Evolutionary conservation across 23 tunicate species (phyloP).

Genomic region (Trididemnum clinides): DNA sequence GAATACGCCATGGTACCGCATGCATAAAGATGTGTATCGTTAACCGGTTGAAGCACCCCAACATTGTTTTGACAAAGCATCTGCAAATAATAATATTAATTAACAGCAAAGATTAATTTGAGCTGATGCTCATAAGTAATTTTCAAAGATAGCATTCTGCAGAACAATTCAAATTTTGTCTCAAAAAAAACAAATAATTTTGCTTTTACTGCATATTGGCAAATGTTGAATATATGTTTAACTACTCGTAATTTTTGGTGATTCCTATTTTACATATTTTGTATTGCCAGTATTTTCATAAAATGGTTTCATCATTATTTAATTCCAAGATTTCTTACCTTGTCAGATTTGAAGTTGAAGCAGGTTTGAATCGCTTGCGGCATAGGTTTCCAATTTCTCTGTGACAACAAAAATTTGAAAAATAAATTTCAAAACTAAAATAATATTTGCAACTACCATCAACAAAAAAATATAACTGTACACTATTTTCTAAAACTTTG

Average conservation of each 20-base stretch:
- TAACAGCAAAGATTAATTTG: too few relatives aligned
- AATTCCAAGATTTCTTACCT: not conserved
- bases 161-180: too few relatives aligned
- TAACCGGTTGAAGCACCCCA: slow-evolving; percentile 54
- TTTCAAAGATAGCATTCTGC: too few relatives aligned
- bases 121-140: too few relatives aligned
- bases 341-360: not conserved
- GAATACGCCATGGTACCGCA: slow-evolving; percentile 79
- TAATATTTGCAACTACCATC: too few relatives aligned
- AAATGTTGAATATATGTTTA: too few relatives aligned
- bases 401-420: too few relatives aligned
- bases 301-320: not conserved
- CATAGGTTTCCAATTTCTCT: not conserved
- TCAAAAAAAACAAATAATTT: not conserved
- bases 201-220: not conserved
- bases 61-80: slow-evolving; percentile 61
- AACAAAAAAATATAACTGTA: too few relatives aligned
- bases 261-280: not conserved
- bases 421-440: too few relatives aligned
- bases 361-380: not conserved
- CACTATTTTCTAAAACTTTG: too few relatives aligned
- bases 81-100: not conserved
- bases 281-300: not conserved
- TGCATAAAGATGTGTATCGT: slow-evolving; percentile 66
- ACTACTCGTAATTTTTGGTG: not conserved